Percentiles rank a stretch among this genome's conserved stretches.
Evolutionary conservation across 1,140 invertebrate genomes (phyloP).

Genomic region (Thaumetopoea pityocampa): DNA sequence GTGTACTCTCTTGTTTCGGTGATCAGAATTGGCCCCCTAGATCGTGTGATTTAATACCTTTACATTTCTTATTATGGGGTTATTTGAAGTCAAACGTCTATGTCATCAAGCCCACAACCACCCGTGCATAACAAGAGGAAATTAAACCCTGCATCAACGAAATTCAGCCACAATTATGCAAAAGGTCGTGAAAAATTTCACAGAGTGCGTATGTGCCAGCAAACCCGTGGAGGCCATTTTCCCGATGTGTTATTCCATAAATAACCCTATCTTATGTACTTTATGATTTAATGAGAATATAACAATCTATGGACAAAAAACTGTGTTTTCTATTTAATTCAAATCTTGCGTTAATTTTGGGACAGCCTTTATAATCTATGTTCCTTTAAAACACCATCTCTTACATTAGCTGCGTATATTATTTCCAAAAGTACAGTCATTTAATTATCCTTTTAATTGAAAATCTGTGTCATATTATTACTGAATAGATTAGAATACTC

Average conservation of each 20-base stretch:
- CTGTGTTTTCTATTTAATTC: too few species aligned
- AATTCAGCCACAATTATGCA: conserved; percentile 17
- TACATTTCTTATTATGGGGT: conserved; percentile 19
- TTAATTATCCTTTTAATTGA: too few species aligned
- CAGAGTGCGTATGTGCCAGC: conserved; percentile 9
- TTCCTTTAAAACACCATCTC: too few species aligned
- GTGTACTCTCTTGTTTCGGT: conserved; percentile 15
- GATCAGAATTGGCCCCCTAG: conserved; percentile 19
- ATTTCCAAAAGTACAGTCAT: too few species aligned
- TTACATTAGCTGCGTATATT: too few species aligned
- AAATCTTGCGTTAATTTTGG: conserved; percentile 1
- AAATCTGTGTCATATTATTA: too few species aligned
- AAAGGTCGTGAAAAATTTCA: conserved; percentile 20
- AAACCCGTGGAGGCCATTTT: conserved; percentile 19
- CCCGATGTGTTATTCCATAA: conserved; percentile 19
- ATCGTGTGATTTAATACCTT: conserved; percentile 20
- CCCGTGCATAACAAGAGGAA: conserved; percentile 3
- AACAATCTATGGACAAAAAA: not conserved
- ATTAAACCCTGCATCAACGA: conserved; percentile 14
- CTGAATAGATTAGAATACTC: too few species aligned
- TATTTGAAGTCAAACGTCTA: conserved; percentile 12
- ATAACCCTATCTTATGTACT: conserved; percentile 19
- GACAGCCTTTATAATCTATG: too few species aligned
- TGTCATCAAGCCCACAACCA: conserved; percentile 12
- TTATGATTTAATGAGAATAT: conserved; percentile 17